Percentiles rank a stretch among this genome's conserved stretches.
Evolutionary conservation across 2,113 vertebrate species (phyloP).

Genomic region (Charina bottae): DNA sequence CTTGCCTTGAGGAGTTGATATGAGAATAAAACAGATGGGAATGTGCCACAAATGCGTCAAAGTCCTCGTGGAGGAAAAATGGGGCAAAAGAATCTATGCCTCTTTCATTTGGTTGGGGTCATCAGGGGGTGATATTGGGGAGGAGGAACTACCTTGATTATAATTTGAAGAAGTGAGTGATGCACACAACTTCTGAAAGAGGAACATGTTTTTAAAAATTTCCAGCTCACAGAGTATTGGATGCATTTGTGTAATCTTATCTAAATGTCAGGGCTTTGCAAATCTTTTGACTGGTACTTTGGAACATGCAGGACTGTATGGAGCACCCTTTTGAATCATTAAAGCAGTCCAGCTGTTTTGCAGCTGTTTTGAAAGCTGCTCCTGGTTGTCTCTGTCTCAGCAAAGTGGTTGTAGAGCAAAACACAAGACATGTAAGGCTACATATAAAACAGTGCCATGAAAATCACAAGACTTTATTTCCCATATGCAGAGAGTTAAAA

Average conservation of each 20-base stretch:
- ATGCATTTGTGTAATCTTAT: neutral
- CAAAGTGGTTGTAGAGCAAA: neutral
- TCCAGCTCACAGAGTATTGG: neutral
- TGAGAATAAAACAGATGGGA: neutral
- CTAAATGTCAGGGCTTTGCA: neutral
- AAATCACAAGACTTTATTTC: slow-evolving; percentile 17
- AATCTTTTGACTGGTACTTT: neutral
- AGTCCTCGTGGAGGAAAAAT: neutral
- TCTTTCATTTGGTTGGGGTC: neutral
- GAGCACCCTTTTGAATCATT: neutral
- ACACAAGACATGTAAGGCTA: neutral
- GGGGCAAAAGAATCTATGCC: neutral
- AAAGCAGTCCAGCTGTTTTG: neutral
- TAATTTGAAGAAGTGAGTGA: neutral
- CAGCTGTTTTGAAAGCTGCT: neutral
- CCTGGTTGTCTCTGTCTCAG: neutral
- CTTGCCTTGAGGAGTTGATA: neutral
- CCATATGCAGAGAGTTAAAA: slow-evolving; percentile 1
- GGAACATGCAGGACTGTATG: neutral
- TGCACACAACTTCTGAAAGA: neutral
- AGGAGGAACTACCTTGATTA: neutral
- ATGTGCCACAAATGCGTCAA: neutral
- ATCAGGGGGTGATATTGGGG: neutral
- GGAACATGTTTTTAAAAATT: neutral
- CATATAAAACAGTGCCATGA: neutral